Evolutionary conservation across 2,797 vertebrate species (phyloP), one percentile per base, ranked within the genome.

Genomic region (Calcarius lapponicus): DNA sequence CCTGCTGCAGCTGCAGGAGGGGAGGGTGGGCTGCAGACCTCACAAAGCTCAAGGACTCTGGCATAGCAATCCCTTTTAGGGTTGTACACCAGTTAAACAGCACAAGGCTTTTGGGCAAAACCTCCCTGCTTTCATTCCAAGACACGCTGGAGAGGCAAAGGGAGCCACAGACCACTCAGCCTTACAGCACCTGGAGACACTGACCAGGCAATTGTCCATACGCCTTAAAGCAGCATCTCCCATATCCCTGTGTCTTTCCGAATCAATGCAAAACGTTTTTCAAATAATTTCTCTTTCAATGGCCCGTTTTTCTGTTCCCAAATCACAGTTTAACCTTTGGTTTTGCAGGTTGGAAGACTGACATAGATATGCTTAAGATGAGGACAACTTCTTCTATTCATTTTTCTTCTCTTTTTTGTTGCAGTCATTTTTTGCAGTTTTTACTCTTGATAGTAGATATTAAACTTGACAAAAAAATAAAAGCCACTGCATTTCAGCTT

Each of bases 401-500:
- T 28, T 53, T 57, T 85, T 67, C 43, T 78, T 62, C 17, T 9
- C 17, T 19, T 65, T 71, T 40, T 57, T 82, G 22, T 40, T 70
- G 26, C n/a, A 64, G 40, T 54, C 4, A 16, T 42, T 87, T 24
- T 71, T 78, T 90, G 17, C 47, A 10, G 4, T 32, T 95, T 86
- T 94, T 83, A 73, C 22, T 47, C 38, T 80, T 88, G 38, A 65
- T 69, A 87, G 74, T 47, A 89, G 29, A 80, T 61, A 66, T 51
- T 74, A 38, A 53, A 86, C 76, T 66, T 2, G 3, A 94, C 22
- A 87, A 79, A 93, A 92, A 54, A 61, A 20, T 64, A 89, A 87
- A 90, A 91, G 25, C 24, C 20, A 36, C 31, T 94, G 43, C 22
- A 28, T 94, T 95, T 95, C 71, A 91, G 26, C 34, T 88, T 94